These are phyloP conservation scores for Chirona hameri DNA, from an alignment of 2,888 invertebrate genomes.

Conservation along the genomic window DNA sequence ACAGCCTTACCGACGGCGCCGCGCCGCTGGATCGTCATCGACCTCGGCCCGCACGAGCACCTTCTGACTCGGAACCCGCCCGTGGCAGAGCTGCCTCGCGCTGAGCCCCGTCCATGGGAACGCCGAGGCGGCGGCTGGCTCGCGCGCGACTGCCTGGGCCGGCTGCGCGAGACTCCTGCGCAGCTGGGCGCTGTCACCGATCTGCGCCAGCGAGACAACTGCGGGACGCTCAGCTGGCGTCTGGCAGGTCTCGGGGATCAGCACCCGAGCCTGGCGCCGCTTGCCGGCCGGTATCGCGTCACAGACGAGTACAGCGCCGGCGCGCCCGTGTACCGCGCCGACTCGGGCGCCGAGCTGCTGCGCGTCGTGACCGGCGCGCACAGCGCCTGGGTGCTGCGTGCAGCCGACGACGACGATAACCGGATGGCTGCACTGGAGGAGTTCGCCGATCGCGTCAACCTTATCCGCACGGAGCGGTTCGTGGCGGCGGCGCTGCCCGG, in stretches of 20 bases:
- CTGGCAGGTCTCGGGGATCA: background rate
- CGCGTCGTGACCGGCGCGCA: background rate
- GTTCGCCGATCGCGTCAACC: slow-evolving; percentile 3
- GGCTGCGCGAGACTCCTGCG: background rate
- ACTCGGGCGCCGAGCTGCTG: background rate
- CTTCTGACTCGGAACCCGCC: background rate
- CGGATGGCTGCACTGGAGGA: background rate
- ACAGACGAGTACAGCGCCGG: background rate
- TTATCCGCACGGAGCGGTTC: background rate
- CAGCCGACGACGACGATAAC: background rate
- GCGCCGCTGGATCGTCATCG: background rate
- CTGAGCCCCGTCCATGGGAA: background rate
- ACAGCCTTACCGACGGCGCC: background rate
- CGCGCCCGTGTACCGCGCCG: slow-evolving; percentile 3
- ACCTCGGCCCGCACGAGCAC: background rate
- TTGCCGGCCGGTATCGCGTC: background rate
- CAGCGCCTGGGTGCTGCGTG: background rate
- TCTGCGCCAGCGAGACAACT: background rate
- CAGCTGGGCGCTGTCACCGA: background rate
- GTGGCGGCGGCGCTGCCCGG: background rate
- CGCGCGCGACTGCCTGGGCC: background rate
- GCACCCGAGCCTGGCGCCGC: background rate
- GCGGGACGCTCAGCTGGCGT: background rate
- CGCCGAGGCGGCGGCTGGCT: background rate
- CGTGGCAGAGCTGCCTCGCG: background rate